Conservation (phyloP, 2,113 vertebrate species). For the Neotragus pygmaeus region DNA sequence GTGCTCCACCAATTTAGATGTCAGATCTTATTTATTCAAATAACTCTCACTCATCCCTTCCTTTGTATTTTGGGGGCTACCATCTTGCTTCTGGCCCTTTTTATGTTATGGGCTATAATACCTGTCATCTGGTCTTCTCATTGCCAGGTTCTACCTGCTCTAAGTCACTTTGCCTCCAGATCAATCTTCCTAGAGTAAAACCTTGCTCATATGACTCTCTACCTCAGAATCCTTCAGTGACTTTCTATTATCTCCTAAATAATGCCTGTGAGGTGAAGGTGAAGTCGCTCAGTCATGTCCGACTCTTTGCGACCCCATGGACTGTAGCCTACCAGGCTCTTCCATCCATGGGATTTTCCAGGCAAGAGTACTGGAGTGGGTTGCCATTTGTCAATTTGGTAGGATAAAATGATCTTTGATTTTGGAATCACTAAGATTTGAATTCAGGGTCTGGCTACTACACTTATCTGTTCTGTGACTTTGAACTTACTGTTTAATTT, state of each 20-base stretch:
- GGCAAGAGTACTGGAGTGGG: too few relatives aligned
- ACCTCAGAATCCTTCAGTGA: not conserved
- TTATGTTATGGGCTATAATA: not conserved
- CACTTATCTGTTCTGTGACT: not conserved
- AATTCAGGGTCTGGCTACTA: not conserved
- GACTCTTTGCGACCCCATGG: too few relatives aligned
- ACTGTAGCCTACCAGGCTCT: too few relatives aligned
- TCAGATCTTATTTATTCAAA: not conserved
- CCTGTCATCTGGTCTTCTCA: not conserved
- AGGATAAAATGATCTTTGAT: not conserved
- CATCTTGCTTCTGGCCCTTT: not conserved
- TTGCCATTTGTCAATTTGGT: not conserved
- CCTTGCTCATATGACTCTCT: not conserved
- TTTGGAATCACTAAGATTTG: slow-evolving; percentile 4
- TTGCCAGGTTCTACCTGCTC: not conserved
- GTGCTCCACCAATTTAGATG: not conserved
- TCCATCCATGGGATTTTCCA: too few relatives aligned
- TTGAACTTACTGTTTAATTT: slow-evolving; percentile 15
- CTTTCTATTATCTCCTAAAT: not conserved
- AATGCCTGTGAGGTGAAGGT: too few relatives aligned
- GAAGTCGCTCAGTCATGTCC: too few relatives aligned
- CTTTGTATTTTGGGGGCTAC: not conserved
- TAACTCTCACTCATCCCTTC: not conserved
- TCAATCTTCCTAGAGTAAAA: not conserved
- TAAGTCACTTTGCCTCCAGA: not conserved